Base-by-base conservation (phyloP, 2,888 invertebrate species). In the Allophyes oxyacanthae region DNA sequence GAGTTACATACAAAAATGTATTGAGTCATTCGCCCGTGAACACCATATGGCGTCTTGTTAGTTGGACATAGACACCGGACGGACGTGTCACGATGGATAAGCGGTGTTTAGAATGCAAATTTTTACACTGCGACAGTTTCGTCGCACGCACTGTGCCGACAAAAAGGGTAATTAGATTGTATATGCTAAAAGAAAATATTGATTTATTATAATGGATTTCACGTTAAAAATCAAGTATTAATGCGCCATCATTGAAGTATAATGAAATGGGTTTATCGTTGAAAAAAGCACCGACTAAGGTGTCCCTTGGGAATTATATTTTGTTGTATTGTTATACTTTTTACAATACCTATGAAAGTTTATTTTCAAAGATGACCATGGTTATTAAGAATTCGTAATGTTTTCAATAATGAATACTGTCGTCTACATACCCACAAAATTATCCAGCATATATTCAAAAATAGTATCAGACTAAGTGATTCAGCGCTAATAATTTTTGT, bases 1-100 rank as follows among this genome's bases (percentile, higher is more conserved):
- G 74, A 75, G 75, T 77, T 77, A 83, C 72, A 77, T 78, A 74
- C 62, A 64, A 60, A 77, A 76, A 77, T 77, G 68, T 83, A 84
- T 86, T 86, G 84, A 88, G 87, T 85, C 87, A 87, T 80, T 80
- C 81, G 69, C 68, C 78, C 80, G 77, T 82, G 81, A 82, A 81
- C 81, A 80, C 90, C 91, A 90, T 90, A 90, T 90, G 91, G 89
- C 79, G 78, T 82, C 84, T 81, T 64, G 83, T 82, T 85, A 82
- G 84, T 82, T 75, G 78, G 81, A 83, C 83, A 82, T 79, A 81
- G 78, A 65, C 79, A 82, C 78, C 81, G 85, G 83, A 85, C 80
- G 84, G 79, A 86, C 83, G 75, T 81, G 83, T 77, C 70, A 67
- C 64, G 67, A 72, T 57, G 59, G 70, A 70, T 68, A 81, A 63